Conservation (phyloP, 2,797 vertebrate species). For the Perdix hodgsoniae region DNA sequence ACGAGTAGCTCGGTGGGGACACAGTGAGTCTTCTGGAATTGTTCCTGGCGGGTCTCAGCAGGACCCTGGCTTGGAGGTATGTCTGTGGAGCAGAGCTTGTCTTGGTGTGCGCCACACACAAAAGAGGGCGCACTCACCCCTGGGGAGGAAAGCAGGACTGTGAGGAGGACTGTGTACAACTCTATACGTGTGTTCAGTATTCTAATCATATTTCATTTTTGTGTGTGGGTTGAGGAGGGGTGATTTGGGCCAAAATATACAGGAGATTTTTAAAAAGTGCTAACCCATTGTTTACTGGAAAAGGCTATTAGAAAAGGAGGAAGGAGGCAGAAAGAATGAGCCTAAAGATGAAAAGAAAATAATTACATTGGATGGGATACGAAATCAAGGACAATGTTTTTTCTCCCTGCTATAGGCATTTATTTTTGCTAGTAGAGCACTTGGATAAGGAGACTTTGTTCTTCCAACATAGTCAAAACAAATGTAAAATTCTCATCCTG, state of each 20-base stretch:
- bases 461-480: slow-evolving; percentile 61
- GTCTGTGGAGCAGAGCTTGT: rapidly evolving
- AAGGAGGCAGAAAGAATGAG: slow-evolving; percentile 13
- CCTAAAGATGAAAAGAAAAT: slow-evolving; percentile 59
- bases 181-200: not conserved
- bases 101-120: not conserved
- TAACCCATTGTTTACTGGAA: slow-evolving; percentile 14
- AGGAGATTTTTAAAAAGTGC: not conserved
- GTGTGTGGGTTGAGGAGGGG: not conserved
- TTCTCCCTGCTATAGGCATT: slow-evolving; percentile 52
- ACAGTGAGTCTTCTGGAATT: not conserved
- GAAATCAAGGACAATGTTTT: slow-evolving; percentile 70
- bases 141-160: not conserved
- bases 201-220: not conserved
- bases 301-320: not conserved
- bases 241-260: not conserved
- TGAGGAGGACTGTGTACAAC: not conserved
- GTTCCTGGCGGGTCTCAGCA: not conserved
- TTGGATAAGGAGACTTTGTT: slow-evolving; percentile 69
- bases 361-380: slow-evolving; percentile 60
- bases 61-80: not conserved
- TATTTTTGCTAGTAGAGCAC: slow-evolving; percentile 65
- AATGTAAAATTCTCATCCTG: slow-evolving; percentile 45
- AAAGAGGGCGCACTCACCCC: not conserved
- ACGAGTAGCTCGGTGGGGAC: not conserved